Evolutionary conservation across 2,797 vertebrate species (phyloP).

Genomic region (Amblyraja radiata): DNA sequence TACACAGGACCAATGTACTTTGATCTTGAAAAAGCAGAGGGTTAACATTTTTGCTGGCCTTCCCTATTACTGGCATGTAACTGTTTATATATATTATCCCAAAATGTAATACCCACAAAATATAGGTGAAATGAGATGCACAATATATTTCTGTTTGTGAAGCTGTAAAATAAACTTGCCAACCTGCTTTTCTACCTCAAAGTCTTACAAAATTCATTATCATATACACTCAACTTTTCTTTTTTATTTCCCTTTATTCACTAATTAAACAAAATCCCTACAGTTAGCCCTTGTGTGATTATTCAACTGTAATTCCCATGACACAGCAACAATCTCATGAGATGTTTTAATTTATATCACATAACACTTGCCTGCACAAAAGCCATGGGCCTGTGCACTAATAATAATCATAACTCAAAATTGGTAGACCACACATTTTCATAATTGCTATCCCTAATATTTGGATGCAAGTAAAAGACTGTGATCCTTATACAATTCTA

Average conservation of each 20-base stretch:
- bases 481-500: slow-evolving; percentile 36
- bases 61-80: neutral
- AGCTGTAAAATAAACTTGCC: neutral
- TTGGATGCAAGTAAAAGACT: neutral
- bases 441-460: slow-evolving; percentile 11
- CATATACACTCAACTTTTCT: slow-evolving; percentile 7
- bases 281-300: neutral
- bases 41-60: neutral
- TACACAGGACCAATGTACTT: neutral
- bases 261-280: slow-evolving; percentile 28
- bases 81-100: neutral
- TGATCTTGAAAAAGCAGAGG: neutral
- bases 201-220: slow-evolving; percentile 19
- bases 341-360: slow-evolving; percentile 23
- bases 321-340: slow-evolving; percentile 8
- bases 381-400: neutral
- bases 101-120: neutral
- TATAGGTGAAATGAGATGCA: neutral
- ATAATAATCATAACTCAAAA: slow-evolving; percentile 33
- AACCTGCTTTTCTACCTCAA: neutral
- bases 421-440: slow-evolving; percentile 2
- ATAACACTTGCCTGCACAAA: neutral
- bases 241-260: slow-evolving; percentile 20
- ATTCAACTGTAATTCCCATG: slow-evolving; percentile 17
- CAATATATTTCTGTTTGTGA: neutral